A percentile compares a stretch with the other conserved stretches of the same genome.
phyloP scores from a whole-genome alignment of 2,888 invertebrate genomes.

The Noctua janthina region DNA sequence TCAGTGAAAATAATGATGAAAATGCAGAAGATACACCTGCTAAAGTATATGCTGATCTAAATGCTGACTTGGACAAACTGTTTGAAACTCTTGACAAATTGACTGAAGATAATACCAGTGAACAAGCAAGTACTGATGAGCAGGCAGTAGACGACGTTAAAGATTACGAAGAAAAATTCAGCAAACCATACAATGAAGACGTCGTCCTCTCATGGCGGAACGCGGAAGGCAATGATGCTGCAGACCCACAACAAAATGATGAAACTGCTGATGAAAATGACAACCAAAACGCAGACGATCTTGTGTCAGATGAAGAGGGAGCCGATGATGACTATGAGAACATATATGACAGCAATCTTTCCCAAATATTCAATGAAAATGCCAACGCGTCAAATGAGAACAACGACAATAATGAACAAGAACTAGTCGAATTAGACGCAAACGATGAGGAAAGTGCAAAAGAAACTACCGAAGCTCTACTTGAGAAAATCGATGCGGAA shows the following conservation, averaged over 20 bases:
- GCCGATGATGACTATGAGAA: conserved; percentile 68
- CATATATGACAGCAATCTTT: conserved; percentile 67
- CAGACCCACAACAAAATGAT: conserved; percentile 20
- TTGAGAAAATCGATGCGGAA: conserved; percentile 5
- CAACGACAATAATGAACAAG: conserved; percentile 2
- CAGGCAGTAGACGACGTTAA: conserved; percentile 54
- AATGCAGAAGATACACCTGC: conserved; percentile 73
- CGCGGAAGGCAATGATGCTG: conserved; percentile 34
- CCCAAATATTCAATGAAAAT: conserved; percentile 60
- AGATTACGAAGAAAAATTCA: conserved; percentile 71
- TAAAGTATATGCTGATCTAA: conserved; percentile 76
- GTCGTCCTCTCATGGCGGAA: conserved; percentile 51
- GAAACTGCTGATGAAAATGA: conserved; percentile 26
- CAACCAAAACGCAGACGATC: neutral
- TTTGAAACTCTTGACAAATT: conserved; percentile 77
- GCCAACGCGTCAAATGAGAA: neutral
- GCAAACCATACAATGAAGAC: conserved; percentile 66
- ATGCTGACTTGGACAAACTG: conserved; percentile 77
- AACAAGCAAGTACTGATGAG: conserved; percentile 45
- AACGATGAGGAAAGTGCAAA: neutral
- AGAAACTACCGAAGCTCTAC: neutral
- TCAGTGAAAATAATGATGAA: conserved; percentile 49
- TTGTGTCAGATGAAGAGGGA: conserved; percentile 21
- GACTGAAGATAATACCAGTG: conserved; percentile 58
- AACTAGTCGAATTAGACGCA: neutral